Base-by-base conservation (phyloP, 92 coral and sea anemone species). In the Palythoa grandiflora region DNA sequence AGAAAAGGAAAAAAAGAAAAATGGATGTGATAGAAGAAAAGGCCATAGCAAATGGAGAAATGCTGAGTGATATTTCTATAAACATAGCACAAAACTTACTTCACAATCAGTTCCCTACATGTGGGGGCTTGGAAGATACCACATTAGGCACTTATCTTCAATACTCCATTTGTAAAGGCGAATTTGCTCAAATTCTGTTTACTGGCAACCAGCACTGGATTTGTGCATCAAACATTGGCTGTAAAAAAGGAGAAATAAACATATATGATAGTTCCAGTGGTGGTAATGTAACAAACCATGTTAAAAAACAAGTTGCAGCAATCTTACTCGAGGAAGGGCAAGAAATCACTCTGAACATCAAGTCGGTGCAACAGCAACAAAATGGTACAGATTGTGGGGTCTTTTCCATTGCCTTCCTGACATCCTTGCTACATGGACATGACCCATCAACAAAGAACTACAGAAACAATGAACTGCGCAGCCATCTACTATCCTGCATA, bases 161-260 rank as follows among this genome's bases (percentile, higher is more conserved):
- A 19, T 83, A 57, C 51, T 28, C 83, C 12, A 77, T 73, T 28
- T 84, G 73, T 35, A 55, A 44, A 54, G 75, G 79, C 0, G 66
- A 83, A 36, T 89, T 52, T 74, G 80, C 84, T 10, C 92, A 89
- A 61, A 84, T 89, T n/a, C 57, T 89, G 9, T 77, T 84, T 50
- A 75, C 75, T 39, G 92, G 92, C 39, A 73, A 21, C 3, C 44
- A 12, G 7, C 92, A 89, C 80, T 89, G 89, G 92, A 16, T 85
- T 9, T 89, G 92, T 65, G 35, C 48, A 47, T 36, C 79, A 15
- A 84, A 75, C 37, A 60, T 84, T 21, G 75, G 73, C n/a, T 77
- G 75, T 39, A 63, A 36, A 1, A 19, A 52, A 21, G 84, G 76
- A 36, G 70, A 68, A 36, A 21, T 83, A 20, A 84, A 81, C 50